Evolutionary conservation across 2,888 invertebrate genomes (phyloP).

Genomic region (Tetragonisca angustula): DNA sequence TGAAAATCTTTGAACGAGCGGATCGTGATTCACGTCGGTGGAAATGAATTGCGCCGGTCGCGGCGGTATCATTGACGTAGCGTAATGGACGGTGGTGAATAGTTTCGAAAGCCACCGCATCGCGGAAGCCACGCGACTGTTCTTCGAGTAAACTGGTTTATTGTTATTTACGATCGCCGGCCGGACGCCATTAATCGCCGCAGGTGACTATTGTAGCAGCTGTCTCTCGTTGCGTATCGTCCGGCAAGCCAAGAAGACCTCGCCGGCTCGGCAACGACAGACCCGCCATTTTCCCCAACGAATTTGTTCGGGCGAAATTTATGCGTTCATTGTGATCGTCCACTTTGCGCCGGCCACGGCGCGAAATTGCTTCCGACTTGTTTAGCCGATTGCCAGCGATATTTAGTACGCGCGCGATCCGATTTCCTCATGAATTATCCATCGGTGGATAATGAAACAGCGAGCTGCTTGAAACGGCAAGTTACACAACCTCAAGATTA

Average conservation of each 20-base stretch:
- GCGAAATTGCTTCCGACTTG: constrained; percentile 33
- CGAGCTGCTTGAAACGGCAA: no score
- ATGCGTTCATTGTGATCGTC: constrained; percentile 50
- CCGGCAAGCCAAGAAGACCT: constrained; percentile 8
- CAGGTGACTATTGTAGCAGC: constrained; percentile 61
- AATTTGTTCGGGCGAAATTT: constrained; percentile 49
- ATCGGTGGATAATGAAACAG: neutral
- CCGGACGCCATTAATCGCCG: constrained; percentile 65
- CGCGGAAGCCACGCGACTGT: constrained; percentile 72
- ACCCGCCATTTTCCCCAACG: constrained; percentile 50
- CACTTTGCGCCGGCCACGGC: constrained; percentile 17
- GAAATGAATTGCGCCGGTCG: constrained; percentile 71
- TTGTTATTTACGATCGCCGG: constrained; percentile 71
- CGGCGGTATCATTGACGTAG: constrained; percentile 59
- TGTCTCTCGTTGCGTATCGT: constrained; percentile 47
- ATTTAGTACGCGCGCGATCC: constrained; percentile 11
- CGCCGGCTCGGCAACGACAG: constrained; percentile 14
- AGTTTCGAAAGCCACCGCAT: constrained; percentile 60
- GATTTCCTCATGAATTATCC: neutral
- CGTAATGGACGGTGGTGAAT: constrained; percentile 42
- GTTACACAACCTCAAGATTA: no score
- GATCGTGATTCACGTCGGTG: constrained; percentile 68
- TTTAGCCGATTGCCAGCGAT: constrained; percentile 12
- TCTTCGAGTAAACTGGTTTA: constrained; percentile 68
- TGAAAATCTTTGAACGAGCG: constrained; percentile 42